phyloP scores from a whole-genome alignment of 1,140 invertebrate genomes.

The Homalodisca vitripennis region DNA sequence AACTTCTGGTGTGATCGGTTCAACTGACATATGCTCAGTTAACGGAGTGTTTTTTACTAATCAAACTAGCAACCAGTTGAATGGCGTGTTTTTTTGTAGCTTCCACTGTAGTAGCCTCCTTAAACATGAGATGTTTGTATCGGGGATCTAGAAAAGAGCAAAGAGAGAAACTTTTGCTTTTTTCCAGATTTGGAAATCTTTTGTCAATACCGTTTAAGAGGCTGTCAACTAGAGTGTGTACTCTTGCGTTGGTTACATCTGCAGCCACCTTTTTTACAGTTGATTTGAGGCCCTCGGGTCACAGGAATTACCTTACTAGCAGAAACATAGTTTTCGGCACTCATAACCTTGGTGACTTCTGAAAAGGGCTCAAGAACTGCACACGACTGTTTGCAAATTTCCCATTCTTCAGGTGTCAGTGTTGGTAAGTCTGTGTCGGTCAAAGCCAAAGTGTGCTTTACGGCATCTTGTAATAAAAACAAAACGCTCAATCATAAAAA shows the following conservation, averaged over 20 bases:
- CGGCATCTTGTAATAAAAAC: constrained; percentile 41
- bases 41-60: background rate
- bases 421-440: constrained; percentile 31
- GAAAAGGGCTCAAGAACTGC: constrained; percentile 45
- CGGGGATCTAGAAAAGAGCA: constrained; percentile 42
- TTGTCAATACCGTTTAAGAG: constrained; percentile 41
- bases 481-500: constrained; percentile 48
- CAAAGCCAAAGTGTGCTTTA: constrained; percentile 39
- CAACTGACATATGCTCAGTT: background rate
- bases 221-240: constrained; percentile 44
- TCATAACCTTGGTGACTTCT: constrained; percentile 38
- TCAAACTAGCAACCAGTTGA: background rate
- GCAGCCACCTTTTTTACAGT: background rate
- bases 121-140: constrained; percentile 39
- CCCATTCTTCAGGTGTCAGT: constrained; percentile 30
- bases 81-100: background rate
- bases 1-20: background rate
- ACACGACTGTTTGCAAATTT: constrained; percentile 41
- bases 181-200: constrained; percentile 44
- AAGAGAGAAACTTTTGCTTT: constrained; percentile 30
- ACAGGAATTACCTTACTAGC: constrained; percentile 40
- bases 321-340: constrained; percentile 48
- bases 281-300: background rate
- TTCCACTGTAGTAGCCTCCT: background rate
- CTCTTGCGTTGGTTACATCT: background rate